Conservation (phyloP, 2,797 vertebrate species). For the Phyllotis vaccarum region DNA sequence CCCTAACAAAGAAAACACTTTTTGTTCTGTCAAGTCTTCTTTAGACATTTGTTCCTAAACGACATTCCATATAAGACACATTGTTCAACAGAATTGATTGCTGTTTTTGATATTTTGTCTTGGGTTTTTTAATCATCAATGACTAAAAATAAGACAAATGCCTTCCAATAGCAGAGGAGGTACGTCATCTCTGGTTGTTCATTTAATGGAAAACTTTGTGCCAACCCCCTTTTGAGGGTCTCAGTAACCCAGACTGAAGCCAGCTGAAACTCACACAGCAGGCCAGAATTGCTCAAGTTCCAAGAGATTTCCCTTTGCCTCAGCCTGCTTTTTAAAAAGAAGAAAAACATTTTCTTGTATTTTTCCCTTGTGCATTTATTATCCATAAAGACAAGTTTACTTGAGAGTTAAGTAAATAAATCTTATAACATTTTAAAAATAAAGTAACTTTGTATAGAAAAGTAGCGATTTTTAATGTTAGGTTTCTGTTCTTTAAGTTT, state of each 20-base stretch:
- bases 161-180: not conserved
- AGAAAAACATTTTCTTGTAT: not conserved
- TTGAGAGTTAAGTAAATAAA: not conserved
- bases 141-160: not conserved
- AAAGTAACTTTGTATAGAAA: not conserved
- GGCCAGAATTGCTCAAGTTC: not conserved
- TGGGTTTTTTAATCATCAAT: not conserved
- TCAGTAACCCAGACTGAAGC: not conserved
- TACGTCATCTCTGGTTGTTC: not conserved
- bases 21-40: not conserved
- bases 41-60: not conserved
- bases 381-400: not conserved
- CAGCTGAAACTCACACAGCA: not conserved
- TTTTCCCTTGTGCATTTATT: not conserved
- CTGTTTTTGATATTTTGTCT: not conserved
- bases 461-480: conserved; percentile 15
- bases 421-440: no score
- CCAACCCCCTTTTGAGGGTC: not conserved
- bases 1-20: not conserved
- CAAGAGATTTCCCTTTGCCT: not conserved
- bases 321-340: not conserved
- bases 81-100: not conserved
- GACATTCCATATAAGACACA: not conserved
- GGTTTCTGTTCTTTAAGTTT: not conserved
- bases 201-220: not conserved